phyloP scores from a whole-genome alignment of 2,888 invertebrate species.

The Acheta domesticus region DNA sequence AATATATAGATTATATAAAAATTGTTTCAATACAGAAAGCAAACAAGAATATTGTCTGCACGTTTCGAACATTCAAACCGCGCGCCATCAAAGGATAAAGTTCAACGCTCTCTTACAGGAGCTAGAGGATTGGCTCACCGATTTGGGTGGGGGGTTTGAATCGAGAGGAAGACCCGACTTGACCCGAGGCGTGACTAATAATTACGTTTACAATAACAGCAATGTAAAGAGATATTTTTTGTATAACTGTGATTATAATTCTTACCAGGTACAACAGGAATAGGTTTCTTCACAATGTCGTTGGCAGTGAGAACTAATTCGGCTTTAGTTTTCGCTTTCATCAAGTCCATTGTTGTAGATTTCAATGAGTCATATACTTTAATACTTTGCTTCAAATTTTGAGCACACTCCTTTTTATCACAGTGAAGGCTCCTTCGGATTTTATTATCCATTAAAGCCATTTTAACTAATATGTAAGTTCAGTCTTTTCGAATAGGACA shows the following conservation, averaged over 20 bases:
- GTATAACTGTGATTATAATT: neutral
- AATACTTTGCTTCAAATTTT: slow-evolving; percentile 18
- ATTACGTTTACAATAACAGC: no score
- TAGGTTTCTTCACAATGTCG: neutral
- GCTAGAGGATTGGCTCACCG: neutral
- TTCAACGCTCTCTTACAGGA: neutral
- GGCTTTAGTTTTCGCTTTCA: slow-evolving; percentile 18
- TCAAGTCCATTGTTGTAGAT: neutral
- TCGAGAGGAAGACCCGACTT: no score
- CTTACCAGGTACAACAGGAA: neutral
- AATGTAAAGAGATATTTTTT: no score
- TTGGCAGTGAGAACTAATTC: neutral
- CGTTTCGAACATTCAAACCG: no score
- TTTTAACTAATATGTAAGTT: neutral
- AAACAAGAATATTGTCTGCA: no score
- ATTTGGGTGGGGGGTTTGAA: no score
- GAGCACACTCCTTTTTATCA: neutral
- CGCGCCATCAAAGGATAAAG: no score
- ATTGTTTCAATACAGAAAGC: no score
- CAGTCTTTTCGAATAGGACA: neutral
- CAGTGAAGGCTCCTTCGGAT: neutral
- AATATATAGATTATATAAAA: no score
- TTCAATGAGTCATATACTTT: neutral
- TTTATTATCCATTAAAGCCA: slow-evolving; percentile 1
- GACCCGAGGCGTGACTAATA: no score